Percentiles rank a stretch among this genome's conserved stretches.
Conservation (phyloP, 2,888 invertebrate genomes). For the Phortica okadai region DNA sequence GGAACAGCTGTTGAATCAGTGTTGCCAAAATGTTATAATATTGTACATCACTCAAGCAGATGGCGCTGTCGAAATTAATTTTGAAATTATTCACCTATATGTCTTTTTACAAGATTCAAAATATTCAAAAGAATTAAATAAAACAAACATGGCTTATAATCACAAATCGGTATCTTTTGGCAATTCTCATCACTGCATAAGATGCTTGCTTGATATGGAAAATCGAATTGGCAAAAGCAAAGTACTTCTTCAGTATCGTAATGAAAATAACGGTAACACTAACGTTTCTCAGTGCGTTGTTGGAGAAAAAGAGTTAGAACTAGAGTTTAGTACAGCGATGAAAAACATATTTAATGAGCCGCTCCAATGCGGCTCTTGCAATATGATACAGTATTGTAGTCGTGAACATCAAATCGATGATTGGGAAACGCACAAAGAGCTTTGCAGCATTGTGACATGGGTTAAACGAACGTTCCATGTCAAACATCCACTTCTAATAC, state of each 20-base stretch:
- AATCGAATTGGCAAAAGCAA: not conserved
- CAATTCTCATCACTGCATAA: not conserved
- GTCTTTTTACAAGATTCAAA: too few species aligned
- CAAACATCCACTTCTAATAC: slow-evolving; percentile 56
- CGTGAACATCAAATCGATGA: slow-evolving; percentile 82
- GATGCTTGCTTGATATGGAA: not conserved
- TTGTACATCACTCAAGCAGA: too few species aligned
- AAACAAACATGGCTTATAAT: not conserved
- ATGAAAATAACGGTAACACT: not conserved
- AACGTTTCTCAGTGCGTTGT: not conserved
- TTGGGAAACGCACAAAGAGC: slow-evolving; percentile 80
- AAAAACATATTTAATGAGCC: not conserved
- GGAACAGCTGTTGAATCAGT: too few species aligned
- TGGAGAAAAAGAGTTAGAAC: too few species aligned
- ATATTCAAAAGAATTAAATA: too few species aligned
- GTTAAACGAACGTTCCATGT: slow-evolving; percentile 50
- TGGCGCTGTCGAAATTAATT: too few species aligned
- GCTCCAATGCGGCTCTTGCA: slow-evolving; percentile 79
- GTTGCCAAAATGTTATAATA: too few species aligned
- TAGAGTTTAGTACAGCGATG: not conserved
- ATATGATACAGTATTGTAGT: slow-evolving; percentile 80
- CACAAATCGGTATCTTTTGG: not conserved
- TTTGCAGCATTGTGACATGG: slow-evolving; percentile 77
- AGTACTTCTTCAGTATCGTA: not conserved
- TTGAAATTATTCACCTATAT: too few species aligned